Conservation (phyloP, 2,888 invertebrate species). For the Heliconius aoede region DNA sequence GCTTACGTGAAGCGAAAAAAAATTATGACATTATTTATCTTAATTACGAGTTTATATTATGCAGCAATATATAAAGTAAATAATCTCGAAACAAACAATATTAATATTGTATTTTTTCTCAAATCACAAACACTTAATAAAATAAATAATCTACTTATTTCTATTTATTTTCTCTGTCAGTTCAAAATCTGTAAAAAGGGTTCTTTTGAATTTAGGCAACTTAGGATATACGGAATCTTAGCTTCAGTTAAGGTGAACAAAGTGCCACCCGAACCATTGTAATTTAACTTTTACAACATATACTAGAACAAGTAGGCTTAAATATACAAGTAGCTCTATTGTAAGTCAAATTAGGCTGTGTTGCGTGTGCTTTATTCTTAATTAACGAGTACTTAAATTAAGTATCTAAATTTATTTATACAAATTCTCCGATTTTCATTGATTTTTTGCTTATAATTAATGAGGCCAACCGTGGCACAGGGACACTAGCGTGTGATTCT, state of each 20-base stretch:
- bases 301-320: slow-evolving; percentile 5
- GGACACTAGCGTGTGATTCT: no score
- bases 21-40: not conserved
- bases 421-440: no score
- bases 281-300: slow-evolving; percentile 35
- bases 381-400: not conserved
- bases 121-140: not conserved
- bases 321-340: no score
- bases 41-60: not conserved
- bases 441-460: no score
- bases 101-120: no score
- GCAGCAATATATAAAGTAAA: not conserved
- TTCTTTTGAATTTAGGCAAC: slow-evolving; percentile 8
- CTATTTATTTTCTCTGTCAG: no score
- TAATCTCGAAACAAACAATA: not conserved
- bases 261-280: slow-evolving; percentile 36
- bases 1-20: no score
- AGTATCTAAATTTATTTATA: not conserved
- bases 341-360: not conserved
- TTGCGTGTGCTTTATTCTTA: not conserved
- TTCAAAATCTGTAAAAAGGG: no score
- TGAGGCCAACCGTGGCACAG: no score
- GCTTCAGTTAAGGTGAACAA: slow-evolving; percentile 32
- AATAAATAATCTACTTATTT: not conserved
- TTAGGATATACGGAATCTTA: slow-evolving; percentile 35